Percentiles rank a stretch among this genome's conserved stretches.
Evolutionary conservation across 2,888 invertebrate species (phyloP).

Genomic region (Macrosiphum euphorbiae): DNA sequence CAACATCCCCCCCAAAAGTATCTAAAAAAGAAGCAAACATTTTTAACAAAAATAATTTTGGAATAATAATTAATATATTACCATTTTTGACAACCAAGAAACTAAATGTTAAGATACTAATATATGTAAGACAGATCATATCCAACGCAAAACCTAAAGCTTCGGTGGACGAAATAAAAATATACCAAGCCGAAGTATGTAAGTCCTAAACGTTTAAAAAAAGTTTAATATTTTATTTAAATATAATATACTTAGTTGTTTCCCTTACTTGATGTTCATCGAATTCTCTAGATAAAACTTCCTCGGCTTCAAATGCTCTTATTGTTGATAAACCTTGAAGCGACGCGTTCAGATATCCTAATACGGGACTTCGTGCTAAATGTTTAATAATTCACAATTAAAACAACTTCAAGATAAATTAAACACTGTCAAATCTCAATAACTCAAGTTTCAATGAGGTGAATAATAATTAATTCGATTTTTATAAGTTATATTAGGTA

Average conservation of each 20-base stretch:
- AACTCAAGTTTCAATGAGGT: slow-evolving; percentile 20
- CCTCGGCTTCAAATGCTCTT: slow-evolving; percentile 87
- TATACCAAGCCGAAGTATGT: slow-evolving; percentile 86
- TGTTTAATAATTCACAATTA: neutral
- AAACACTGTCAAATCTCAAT: slow-evolving; percentile 25
- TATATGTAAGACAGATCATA: slow-evolving; percentile 87
- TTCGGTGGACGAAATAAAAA: slow-evolving; percentile 90
- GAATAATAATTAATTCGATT: neutral
- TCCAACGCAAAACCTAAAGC: slow-evolving; percentile 96
- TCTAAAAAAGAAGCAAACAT: slow-evolving; percentile 21
- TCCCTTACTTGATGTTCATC: slow-evolving; percentile 79
- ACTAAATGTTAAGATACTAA: slow-evolving; percentile 86
- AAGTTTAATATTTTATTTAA: neutral
- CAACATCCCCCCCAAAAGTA: slow-evolving; percentile 78
- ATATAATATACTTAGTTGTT: slow-evolving; percentile 61
- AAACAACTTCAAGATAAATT: neutral
- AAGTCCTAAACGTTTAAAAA: slow-evolving; percentile 62
- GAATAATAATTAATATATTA: slow-evolving; percentile 62
- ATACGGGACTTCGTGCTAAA: slow-evolving; percentile 92
- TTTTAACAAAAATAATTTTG: neutral
- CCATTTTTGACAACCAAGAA: slow-evolving; percentile 76
- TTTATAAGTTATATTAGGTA: neutral
- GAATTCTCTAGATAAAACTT: slow-evolving; percentile 83
- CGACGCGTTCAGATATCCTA: slow-evolving; percentile 90
- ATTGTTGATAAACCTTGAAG: slow-evolving; percentile 93